Conservation (phyloP, 2,797 vertebrate species). For the Merluccius polli region DNA sequence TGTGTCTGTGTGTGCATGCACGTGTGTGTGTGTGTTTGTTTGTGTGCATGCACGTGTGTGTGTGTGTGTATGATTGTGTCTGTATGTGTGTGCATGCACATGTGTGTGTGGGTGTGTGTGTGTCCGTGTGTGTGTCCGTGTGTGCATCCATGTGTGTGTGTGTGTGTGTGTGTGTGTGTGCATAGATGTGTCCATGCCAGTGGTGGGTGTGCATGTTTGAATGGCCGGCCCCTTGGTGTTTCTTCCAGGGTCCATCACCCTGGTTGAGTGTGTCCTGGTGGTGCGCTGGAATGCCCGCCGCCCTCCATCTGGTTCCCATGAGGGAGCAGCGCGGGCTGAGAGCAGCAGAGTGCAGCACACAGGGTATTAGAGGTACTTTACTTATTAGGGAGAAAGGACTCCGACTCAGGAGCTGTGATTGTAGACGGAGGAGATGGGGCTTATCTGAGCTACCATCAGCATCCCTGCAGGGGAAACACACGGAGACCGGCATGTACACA, state of each 20-base stretch:
- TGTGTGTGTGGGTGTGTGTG: neutral
- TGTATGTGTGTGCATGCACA: neutral
- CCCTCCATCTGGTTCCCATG: slow-evolving; percentile 90
- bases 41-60: slow-evolving; percentile 13
- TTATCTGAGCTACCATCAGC: slow-evolving; percentile 67
- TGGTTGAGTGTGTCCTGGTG: slow-evolving; percentile 9
- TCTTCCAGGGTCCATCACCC: slow-evolving; percentile 42
- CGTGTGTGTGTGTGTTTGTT: slow-evolving; percentile 10
- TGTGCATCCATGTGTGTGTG: neutral
- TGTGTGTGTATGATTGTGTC: neutral
- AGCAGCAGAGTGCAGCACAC: slow-evolving; percentile 86
- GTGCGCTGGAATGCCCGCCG: slow-evolving; percentile 46
- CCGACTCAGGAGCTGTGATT: slow-evolving; percentile 85
- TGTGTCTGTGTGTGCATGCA: slow-evolving; percentile 12
- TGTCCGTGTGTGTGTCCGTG: slow-evolving; percentile 5
- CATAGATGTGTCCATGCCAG: slow-evolving; percentile 24
- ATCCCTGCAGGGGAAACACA: slow-evolving; percentile 62
- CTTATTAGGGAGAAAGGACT: slow-evolving; percentile 85
- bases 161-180: neutral
- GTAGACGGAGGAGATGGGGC: slow-evolving; percentile 75
- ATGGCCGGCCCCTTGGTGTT: slow-evolving; percentile 28
- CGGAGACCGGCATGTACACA: slow-evolving; percentile 42
- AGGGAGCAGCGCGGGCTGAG: slow-evolving; percentile 78
- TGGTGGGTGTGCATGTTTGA: slow-evolving; percentile 17
- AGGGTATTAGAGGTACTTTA: slow-evolving; percentile 95